phyloP scores from a whole-genome alignment of 2,113 vertebrate species.

The Epinephelus lanceolatus region DNA sequence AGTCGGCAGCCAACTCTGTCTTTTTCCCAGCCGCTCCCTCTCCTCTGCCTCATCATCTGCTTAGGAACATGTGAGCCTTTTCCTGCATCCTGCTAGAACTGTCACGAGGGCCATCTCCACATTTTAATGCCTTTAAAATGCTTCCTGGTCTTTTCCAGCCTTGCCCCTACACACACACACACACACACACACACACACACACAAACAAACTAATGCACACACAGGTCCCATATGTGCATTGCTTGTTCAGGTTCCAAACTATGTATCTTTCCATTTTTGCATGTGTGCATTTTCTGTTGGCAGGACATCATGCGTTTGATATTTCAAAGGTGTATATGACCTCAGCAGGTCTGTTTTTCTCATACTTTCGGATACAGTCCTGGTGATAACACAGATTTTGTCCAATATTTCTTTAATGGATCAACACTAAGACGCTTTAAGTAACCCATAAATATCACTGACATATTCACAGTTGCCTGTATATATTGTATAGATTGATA shows the following conservation, averaged over 20 bases:
- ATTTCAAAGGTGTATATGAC: conserved; percentile 35
- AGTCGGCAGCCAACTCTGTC: conserved; percentile 39
- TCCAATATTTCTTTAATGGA: neutral
- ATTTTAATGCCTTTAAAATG: conserved; percentile 52
- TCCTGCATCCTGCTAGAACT: conserved; percentile 35
- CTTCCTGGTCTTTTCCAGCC: conserved; percentile 25
- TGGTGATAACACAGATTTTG: neutral
- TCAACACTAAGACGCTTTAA: neutral
- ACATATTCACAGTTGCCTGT: neutral
- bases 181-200: neutral
- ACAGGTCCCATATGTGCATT: neutral
- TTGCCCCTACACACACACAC: neutral
- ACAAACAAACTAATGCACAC: neutral
- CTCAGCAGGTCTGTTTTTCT: conserved; percentile 26
- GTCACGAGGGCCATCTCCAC: conserved; percentile 48
- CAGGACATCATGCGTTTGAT: conserved; percentile 11
- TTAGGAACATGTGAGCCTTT: conserved; percentile 33
- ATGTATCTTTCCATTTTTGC: neutral
- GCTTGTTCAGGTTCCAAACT: neutral
- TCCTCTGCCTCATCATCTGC: conserved; percentile 38
- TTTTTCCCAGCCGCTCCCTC: conserved; percentile 34
- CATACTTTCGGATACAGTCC: conserved; percentile 1
- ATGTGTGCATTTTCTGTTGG: conserved; percentile 14
- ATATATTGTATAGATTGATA: neutral
- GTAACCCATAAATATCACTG: neutral